Base-by-base conservation (phyloP, 2,797 vertebrate genomes). In the Anniella stebbinsi region DNA sequence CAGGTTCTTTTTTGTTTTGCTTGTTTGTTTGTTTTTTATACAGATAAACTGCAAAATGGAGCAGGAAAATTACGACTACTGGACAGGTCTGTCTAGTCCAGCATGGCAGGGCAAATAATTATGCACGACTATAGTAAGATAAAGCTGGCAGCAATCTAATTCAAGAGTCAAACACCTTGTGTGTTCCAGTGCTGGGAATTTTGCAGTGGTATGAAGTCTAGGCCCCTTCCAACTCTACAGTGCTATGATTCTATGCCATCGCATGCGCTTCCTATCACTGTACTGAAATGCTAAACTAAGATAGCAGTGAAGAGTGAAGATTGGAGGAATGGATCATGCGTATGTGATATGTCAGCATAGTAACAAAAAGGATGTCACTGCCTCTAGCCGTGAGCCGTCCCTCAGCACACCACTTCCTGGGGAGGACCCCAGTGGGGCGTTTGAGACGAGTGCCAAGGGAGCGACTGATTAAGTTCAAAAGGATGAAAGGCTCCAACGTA, bases 321-420 rank as follows among this genome's bases (percentile, higher is more conserved):
- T 23, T 76, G 54, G 30, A 28, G 13, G 33, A 75, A n/a, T 7
- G 30, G 57, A 70, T 81, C 36, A 41, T 38, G 33, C 45, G 21
- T 1, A 17, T 69, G 10, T 38, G 41, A 51, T 66, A 75, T 84
- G 77, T 30, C 45, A 76, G 72, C n/a, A 38, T 54, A 87, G 89
- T 41, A 82, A 82, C 28, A 82, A 41, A 69, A 69, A 83, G 45
- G n/a, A 69, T 89, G 75, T 72, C 63, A 57, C 15, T 88, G 84
- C 84, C 33, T 48, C 10, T 3, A 45, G 63, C 36, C 76, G 73
- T 11, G 25, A 87, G 63, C 63, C 21, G 13, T 38, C 25, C 38
- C 76, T n/a, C 30, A 48, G 66, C 30, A 80, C 8, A 28, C 18
- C 54, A 60, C 51, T 36, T 82, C 48, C 80, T 87, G 48, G 18